These are phyloP conservation scores for Hozukius guyotensis DNA, from an alignment of 2,797 vertebrate species.

Conservation along the genomic window DNA sequence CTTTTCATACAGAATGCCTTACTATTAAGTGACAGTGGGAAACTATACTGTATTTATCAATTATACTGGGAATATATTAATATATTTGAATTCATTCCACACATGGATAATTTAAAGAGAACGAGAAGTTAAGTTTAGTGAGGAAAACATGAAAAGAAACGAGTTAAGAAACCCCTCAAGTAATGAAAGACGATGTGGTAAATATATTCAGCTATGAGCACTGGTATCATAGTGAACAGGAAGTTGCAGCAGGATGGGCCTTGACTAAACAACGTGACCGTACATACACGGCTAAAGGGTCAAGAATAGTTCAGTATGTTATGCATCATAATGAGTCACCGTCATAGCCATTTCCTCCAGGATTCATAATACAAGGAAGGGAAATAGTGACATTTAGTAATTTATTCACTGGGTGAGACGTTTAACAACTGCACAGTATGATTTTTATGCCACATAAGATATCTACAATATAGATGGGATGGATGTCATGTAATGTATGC, in stretches of 20 bases:
- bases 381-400: background rate
- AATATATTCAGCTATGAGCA: background rate
- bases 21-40: background rate
- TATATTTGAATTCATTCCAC: background rate
- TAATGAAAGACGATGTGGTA: background rate
- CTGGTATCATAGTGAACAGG: background rate
- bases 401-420: background rate
- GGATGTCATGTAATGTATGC: background rate
- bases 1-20: background rate
- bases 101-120: background rate
- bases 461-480: background rate
- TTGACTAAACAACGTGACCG: conserved; percentile 44
- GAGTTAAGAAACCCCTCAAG: background rate
- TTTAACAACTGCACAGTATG: background rate
- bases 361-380: background rate
- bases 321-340: conserved; percentile 23
- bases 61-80: rapidly evolving
- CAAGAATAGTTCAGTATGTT: background rate
- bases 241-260: conserved; percentile 51
- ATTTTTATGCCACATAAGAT: background rate
- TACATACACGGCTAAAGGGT: background rate
- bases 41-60: background rate
- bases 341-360: conserved; percentile 1
- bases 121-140: no score
- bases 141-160: background rate